Evolutionary conservation across 2,888 invertebrate genomes (phyloP), one percentile per base, ranked within the genome.

Genomic region (Drosophila neutralis): DNA sequence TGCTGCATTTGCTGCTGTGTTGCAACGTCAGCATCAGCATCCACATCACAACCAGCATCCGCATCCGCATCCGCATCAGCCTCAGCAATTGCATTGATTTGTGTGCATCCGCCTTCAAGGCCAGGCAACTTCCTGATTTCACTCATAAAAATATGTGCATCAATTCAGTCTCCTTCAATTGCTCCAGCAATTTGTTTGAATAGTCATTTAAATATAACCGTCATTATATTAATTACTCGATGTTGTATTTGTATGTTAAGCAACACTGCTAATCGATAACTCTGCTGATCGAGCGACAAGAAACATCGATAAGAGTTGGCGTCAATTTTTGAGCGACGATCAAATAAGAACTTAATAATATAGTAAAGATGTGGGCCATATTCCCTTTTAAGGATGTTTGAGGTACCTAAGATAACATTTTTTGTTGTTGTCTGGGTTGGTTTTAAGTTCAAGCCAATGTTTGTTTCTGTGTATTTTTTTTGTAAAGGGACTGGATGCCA

Each of bases 91-190:
- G 59, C 60, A 58, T 62, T 66, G 66, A 69, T 66, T 66, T 76
- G 76, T 80, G 62, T 42, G 63, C 76, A 35, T 38, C 18, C 35
- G 24, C 15, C 54, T 61, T 52, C 49, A 70, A 67, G 71, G 63
- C 40, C 58, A 48, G 27, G 36, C 70, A 62, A 31, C 68, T 45
- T 45, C 45, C 8, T 24, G 35, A 35, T 31, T 27, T 29, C 11
- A 42, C 29, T 40, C 4, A 15, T 6, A 15, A 31, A 57, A 31
- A 57, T 57, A n/a, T 35, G 6, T 5, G 1, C 18, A 2, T 3
- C 18, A 29, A 51, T 31, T 51, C 10, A 29, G 29, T 29, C 1
- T 18, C 18, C n/a, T 29, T 42, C 21, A 6, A 13, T 42, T 21
- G 21, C 21, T 7, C 4, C 8, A 45, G 15, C 21, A 45, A 45